These are phyloP conservation scores for Dryobates pubescens DNA, from an alignment of 2,797 vertebrate species.

Conservation along the genomic window DNA sequence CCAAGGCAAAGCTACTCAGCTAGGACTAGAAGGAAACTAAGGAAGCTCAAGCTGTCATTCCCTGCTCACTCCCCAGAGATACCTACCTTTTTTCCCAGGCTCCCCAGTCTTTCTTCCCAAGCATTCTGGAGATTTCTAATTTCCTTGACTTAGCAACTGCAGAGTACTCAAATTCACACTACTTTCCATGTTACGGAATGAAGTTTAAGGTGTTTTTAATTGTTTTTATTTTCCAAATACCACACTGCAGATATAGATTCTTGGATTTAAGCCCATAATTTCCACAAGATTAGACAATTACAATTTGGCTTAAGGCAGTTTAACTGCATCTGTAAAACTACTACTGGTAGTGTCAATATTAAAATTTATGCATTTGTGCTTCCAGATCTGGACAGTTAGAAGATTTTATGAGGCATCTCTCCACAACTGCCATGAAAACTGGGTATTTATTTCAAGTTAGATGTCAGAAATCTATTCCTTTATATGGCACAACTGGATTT, in stretches of 20 bases:
- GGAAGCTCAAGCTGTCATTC: not conserved
- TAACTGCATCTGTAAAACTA: conserved; percentile 30
- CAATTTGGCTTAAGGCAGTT: conserved; percentile 19
- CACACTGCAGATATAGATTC: not conserved
- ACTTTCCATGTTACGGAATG: not conserved
- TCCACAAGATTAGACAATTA: conserved; percentile 44
- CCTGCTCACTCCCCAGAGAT: not conserved
- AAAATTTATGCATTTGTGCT: not conserved
- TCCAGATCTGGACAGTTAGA: not conserved
- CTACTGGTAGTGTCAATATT: not conserved
- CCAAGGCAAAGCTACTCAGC: not conserved
- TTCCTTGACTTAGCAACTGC: not conserved
- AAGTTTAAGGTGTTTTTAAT: not conserved
- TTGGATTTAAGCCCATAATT: not conserved
- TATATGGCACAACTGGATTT: conserved; percentile 11
- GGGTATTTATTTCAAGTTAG: conserved; percentile 23
- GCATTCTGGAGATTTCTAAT: not conserved
- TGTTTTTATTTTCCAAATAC: not conserved
- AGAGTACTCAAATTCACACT: not conserved
- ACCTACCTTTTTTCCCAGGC: not conserved
- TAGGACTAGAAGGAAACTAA: not conserved
- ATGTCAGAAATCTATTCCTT: conserved; percentile 26
- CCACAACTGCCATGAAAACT: not conserved
- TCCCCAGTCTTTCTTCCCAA: not conserved
- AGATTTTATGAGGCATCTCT: conserved; percentile 12